A percentile compares a stretch with the other conserved stretches of the same genome.
phyloP scores from a whole-genome alignment of 2,113 vertebrate species.

The Piaya cayana region DNA sequence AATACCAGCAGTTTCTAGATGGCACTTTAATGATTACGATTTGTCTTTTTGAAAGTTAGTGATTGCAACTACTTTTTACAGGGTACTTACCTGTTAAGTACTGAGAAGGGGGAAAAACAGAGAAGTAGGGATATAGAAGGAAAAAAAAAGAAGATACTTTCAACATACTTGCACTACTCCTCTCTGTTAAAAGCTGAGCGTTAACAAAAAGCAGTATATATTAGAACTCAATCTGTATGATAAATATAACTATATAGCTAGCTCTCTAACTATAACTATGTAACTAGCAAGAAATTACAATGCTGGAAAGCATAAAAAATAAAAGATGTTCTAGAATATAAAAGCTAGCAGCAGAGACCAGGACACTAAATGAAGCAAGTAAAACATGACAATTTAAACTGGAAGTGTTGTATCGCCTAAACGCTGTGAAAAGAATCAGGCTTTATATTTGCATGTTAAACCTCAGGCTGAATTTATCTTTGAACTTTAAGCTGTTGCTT shows the following conservation, averaged over 20 bases:
- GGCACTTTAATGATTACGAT: neutral
- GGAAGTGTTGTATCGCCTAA: neutral
- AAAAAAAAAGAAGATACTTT: neutral
- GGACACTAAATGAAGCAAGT: neutral
- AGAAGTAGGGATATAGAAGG: neutral
- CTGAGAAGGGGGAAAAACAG: neutral
- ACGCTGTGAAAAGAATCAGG: neutral
- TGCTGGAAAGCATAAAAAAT: neutral
- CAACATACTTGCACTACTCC: neutral
- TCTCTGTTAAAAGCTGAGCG: neutral
- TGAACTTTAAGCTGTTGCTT: neutral
- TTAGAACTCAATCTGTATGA: neutral
- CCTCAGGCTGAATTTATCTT: neutral
- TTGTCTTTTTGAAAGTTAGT: neutral
- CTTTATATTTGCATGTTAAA: neutral
- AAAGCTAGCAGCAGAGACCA: neutral
- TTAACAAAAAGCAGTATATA: neutral
- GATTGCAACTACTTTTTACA: neutral
- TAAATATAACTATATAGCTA: neutral
- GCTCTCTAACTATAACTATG: no score
- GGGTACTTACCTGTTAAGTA: neutral
- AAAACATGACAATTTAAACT: neutral
- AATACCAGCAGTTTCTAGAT: neutral
- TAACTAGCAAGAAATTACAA: neutral
- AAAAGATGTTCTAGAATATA: neutral